A percentile compares a stretch with the other conserved stretches of the same genome.
Conservation (phyloP, 2,113 vertebrate species). For the Ardeotis arabs region DNA sequence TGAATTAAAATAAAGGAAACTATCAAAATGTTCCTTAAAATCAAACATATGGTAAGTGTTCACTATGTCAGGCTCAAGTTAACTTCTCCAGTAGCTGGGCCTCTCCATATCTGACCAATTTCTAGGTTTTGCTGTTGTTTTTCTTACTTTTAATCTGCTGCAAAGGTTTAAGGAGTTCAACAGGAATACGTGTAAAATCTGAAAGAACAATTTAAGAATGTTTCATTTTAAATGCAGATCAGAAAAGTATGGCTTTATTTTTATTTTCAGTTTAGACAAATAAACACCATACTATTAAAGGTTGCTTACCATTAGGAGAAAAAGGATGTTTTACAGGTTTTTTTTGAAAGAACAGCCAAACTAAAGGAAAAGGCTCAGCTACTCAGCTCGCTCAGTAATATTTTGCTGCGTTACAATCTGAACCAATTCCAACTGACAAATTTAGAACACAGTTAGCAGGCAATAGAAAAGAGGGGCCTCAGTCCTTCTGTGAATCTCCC, state of each 20-base stretch:
- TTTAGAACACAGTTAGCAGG: background rate
- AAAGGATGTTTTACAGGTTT: background rate
- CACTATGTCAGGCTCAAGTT: conserved; percentile 9
- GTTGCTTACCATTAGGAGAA: background rate
- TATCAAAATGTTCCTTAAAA: conserved; percentile 75
- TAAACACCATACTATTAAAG: background rate
- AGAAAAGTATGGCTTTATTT: background rate
- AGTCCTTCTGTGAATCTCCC: background rate
- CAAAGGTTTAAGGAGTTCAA: conserved; percentile 14
- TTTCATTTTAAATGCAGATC: conserved; percentile 31
- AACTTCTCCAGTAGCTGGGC: conserved; percentile 52
- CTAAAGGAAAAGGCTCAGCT: background rate
- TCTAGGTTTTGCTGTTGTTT: background rate
- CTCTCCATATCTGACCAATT: conserved; percentile 27
- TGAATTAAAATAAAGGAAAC: conserved; percentile 70
- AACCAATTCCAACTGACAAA: background rate
- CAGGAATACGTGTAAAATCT: background rate
- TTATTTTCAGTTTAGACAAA: conserved; percentile 34
- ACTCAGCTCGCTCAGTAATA: background rate
- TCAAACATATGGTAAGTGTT: conserved; percentile 63
- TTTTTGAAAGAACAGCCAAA: background rate
- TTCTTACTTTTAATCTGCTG: conserved; percentile 29
- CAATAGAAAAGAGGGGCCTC: background rate
- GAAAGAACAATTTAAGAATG: conserved; percentile 14
- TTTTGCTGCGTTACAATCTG: background rate